A percentile compares a stretch with the other conserved stretches of the same genome.
These are phyloP conservation scores for Xylota sylvarum DNA, from an alignment of 2,888 invertebrate species.

Conservation along the genomic window DNA sequence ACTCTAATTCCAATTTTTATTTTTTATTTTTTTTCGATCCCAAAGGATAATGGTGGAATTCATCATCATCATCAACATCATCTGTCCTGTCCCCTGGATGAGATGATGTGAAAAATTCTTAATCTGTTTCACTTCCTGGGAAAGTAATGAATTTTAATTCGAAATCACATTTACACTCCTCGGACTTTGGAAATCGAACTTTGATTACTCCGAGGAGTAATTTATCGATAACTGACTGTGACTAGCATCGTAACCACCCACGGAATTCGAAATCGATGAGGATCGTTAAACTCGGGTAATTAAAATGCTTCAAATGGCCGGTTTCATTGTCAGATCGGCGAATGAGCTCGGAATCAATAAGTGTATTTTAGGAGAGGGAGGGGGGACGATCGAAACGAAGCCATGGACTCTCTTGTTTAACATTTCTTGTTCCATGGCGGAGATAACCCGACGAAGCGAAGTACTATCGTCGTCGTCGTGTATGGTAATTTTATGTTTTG, in stretches of 20 bases:
- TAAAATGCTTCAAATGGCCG: constrained; percentile 55
- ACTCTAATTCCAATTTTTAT: constrained; percentile 54
- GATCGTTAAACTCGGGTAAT: constrained; percentile 41
- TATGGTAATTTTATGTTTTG: constrained; percentile 58
- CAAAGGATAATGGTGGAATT: constrained; percentile 46
- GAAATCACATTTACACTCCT: neutral
- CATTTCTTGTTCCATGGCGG: constrained; percentile 20
- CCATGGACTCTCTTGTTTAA: constrained; percentile 14
- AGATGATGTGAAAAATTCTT: constrained; percentile 47
- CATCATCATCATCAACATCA: constrained; percentile 48
- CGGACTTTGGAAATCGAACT: constrained; percentile 26
- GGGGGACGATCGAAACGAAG: neutral
- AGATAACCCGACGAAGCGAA: constrained; percentile 11
- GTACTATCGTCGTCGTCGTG: constrained; percentile 16
- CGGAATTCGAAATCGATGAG: constrained; percentile 43
- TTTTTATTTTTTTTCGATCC: constrained; percentile 4
- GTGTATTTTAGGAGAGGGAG: neutral
- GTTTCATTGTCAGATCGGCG: constrained; percentile 40
- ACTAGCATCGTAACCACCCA: constrained; percentile 12
- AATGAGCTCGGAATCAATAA: constrained; percentile 64
- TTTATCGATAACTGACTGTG: constrained; percentile 10
- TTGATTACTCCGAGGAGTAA: constrained; percentile 6
- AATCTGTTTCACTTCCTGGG: constrained; percentile 66
- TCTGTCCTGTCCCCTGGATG: constrained; percentile 41
- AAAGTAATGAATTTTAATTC: constrained; percentile 67